A percentile compares a stretch with the other conserved stretches of the same genome.
These are phyloP conservation scores for Netelia melanura DNA, from an alignment of 2,888 invertebrate species.

Conservation along the genomic window DNA sequence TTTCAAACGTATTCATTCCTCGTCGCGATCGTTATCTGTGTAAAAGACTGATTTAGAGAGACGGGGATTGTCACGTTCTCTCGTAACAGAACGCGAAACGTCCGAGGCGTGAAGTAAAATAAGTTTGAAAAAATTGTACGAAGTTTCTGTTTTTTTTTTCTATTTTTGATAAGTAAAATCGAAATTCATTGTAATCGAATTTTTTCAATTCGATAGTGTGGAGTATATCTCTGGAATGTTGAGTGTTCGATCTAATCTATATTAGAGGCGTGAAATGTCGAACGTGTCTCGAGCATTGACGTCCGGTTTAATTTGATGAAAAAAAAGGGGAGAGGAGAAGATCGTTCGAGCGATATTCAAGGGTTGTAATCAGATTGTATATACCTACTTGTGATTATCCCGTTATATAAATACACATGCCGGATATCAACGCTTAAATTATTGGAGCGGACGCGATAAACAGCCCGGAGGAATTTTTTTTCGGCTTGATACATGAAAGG, in stretches of 20 bases:
- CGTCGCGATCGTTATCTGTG: no score
- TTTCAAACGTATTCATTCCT: no score
- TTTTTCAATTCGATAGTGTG: no score
- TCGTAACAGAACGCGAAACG: neutral
- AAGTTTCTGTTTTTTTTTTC: no score
- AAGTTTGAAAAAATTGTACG: no score
- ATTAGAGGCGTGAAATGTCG: no score
- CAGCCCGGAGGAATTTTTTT: constrained; percentile 16
- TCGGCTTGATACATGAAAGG: neutral
- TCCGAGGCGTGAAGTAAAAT: neutral
- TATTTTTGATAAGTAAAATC: no score
- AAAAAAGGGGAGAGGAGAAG: neutral
- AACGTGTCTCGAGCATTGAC: no score
- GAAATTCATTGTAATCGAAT: no score
- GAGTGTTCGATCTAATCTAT: no score
- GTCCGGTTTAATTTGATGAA: constrained; percentile 11
- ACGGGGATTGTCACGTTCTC: neutral
- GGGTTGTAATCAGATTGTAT: constrained; percentile 14
- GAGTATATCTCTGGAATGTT: no score
- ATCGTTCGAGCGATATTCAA: constrained; percentile 23
- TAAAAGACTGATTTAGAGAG: neutral
- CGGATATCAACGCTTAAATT: constrained; percentile 40
- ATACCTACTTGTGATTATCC: neutral
- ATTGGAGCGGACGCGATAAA: constrained; percentile 8
- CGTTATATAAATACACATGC: constrained; percentile 2